Percentiles rank a stretch among this genome's conserved stretches.
Evolutionary conservation across 1,140 invertebrate genomes (phyloP).

Genomic region (Drosophila dunni): DNA sequence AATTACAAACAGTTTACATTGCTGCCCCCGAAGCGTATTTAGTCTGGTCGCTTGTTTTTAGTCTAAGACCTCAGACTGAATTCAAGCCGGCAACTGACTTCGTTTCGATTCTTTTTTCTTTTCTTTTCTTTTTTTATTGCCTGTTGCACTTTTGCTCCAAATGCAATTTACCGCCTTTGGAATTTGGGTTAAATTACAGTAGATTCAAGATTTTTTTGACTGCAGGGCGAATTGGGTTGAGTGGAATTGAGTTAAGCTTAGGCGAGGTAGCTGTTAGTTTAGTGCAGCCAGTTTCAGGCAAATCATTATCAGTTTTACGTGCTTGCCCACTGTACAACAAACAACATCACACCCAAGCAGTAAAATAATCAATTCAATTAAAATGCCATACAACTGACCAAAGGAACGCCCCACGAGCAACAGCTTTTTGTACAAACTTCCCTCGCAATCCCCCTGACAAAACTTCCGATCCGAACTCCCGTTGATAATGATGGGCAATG

Average conservation of each 20-base stretch:
- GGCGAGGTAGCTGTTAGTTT: constrained; percentile 10
- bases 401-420: constrained; percentile 51
- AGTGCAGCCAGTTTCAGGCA: constrained; percentile 33
- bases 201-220: constrained; percentile 73
- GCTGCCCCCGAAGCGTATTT: constrained; percentile 56
- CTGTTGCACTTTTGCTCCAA: constrained; percentile 78
- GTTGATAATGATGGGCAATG: constrained; percentile 44
- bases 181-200: constrained; percentile 82
- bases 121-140: constrained; percentile 37
- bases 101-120: background rate
- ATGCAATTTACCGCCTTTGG: constrained; percentile 71
- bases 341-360: constrained; percentile 76
- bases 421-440: constrained; percentile 8
- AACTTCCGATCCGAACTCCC: constrained; percentile 2
- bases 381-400: constrained; percentile 78
- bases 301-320: constrained; percentile 68
- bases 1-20: constrained; percentile 80
- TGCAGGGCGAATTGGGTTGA: constrained; percentile 36
- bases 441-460: too few species aligned
- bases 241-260: background rate
- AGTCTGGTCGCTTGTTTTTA: constrained; percentile 32
- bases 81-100: background rate
- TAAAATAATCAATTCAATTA: constrained; percentile 83
- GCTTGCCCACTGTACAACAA: constrained; percentile 35
- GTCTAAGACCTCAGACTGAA: constrained; percentile 3